Percentiles rank a stretch among this genome's conserved stretches.
phyloP scores from a whole-genome alignment of 2,888 invertebrate species.

The Drosophila borborema region DNA sequence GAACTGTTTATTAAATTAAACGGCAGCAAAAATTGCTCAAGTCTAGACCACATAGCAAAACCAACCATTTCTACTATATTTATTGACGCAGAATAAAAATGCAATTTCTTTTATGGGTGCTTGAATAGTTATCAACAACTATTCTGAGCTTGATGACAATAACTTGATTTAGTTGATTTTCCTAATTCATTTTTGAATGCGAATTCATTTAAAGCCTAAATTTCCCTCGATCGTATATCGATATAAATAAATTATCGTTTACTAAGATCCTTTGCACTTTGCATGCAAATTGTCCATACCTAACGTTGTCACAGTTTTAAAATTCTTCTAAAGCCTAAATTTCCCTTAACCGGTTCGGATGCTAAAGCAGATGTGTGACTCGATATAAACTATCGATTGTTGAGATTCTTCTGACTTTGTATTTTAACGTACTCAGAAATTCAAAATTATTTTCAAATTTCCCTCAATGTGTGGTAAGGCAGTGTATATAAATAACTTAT shows the following conservation, averaged over 20 bases:
- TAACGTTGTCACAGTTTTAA: neutral
- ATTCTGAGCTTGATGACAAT: neutral
- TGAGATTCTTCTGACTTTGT: neutral
- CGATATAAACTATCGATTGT: neutral
- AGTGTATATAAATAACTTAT: no score
- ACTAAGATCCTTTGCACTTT: neutral
- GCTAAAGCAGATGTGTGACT: neutral
- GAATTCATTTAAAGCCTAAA: neutral
- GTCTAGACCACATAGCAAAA: neutral
- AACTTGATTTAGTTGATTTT: neutral
- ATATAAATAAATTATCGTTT: neutral
- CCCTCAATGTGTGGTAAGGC: no score
- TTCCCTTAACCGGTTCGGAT: neutral
- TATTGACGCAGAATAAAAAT: conserved; percentile 5
- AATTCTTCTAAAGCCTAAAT: neutral
- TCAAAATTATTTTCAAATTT: neutral
- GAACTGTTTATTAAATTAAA: conserved; percentile 1
- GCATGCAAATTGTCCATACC: neutral
- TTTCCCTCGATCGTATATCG: neutral
- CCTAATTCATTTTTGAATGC: neutral
- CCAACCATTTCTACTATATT: neutral
- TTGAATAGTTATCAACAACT: neutral
- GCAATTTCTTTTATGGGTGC: neutral
- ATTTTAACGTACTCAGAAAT: neutral
- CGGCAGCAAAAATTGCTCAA: neutral